Conservation (phyloP, 2,797 vertebrate species). For the Toxotes lorentzi region DNA sequence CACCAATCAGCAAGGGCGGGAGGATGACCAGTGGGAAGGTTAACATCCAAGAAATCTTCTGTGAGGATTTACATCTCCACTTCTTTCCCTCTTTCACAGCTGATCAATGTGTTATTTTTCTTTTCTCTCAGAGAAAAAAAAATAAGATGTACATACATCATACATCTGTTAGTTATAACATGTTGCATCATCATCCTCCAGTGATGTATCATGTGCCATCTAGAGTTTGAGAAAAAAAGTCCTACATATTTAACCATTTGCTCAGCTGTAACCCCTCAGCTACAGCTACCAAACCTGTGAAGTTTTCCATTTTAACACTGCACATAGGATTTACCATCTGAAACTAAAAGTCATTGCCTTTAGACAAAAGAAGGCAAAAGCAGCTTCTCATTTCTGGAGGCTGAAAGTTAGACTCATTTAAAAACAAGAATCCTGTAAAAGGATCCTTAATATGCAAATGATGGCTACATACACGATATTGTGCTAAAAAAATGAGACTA, state of each 20-base stretch:
- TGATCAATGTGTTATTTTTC: not conserved
- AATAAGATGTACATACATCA: slow-evolving; percentile 3
- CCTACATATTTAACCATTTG: not conserved
- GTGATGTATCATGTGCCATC: slow-evolving; percentile 30
- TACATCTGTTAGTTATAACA: slow-evolving; percentile 1
- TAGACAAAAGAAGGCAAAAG: not conserved
- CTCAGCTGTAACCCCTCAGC: too few relatives aligned
- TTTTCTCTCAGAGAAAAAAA: not conserved
- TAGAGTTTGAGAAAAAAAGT: not conserved
- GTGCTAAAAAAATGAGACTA: not conserved
- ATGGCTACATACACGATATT: not conserved
- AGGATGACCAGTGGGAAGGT: not conserved
- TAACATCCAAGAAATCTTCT: not conserved
- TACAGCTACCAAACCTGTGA: not conserved
- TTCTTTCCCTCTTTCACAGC: not conserved
- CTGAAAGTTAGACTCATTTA: not conserved
- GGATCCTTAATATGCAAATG: too few relatives aligned
- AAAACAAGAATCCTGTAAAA: too few relatives aligned
- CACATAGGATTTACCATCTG: not conserved
- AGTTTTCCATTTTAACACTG: not conserved
- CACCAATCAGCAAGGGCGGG: not conserved
- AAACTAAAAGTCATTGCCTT: not conserved
- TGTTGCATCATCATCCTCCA: slow-evolving; percentile 17
- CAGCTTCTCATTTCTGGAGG: not conserved
- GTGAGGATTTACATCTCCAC: not conserved